Evolutionary conservation across 2,113 vertebrate genomes (phyloP).

Genomic region (Oceanodroma tethys): DNA sequence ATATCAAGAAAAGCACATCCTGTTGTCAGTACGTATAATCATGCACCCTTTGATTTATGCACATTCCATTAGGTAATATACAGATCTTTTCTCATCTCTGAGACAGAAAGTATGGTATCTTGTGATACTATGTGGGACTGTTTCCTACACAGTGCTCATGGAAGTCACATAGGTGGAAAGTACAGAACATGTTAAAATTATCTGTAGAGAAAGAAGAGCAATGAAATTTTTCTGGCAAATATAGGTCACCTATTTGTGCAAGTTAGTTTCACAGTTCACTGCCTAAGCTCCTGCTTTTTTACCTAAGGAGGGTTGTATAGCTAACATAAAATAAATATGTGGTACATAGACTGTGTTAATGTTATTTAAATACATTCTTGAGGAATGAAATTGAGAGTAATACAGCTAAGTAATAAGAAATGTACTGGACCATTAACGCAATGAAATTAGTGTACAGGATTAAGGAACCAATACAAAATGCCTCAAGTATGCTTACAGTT

Average conservation of each 20-base stretch:
- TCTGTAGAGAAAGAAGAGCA: background rate
- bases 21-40: background rate
- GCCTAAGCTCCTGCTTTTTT: background rate
- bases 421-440: background rate
- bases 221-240: background rate
- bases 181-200: background rate
- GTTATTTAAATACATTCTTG: background rate
- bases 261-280: slow-evolving; percentile 12
- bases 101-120: background rate
- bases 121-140: background rate
- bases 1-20: background rate
- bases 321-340: background rate
- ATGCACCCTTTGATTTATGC: background rate
- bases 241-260: slow-evolving; percentile 11
- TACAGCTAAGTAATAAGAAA: background rate
- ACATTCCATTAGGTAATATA: background rate
- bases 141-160: background rate
- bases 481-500: background rate
- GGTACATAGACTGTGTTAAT: background rate
- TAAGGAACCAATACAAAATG: background rate
- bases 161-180: background rate
- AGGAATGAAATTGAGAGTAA: background rate
- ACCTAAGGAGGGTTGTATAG: background rate
- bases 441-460: background rate
- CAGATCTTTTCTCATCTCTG: background rate